Evolutionary conservation across 2,888 invertebrate species (phyloP).

Genomic region (Drosophila neotestacea): DNA sequence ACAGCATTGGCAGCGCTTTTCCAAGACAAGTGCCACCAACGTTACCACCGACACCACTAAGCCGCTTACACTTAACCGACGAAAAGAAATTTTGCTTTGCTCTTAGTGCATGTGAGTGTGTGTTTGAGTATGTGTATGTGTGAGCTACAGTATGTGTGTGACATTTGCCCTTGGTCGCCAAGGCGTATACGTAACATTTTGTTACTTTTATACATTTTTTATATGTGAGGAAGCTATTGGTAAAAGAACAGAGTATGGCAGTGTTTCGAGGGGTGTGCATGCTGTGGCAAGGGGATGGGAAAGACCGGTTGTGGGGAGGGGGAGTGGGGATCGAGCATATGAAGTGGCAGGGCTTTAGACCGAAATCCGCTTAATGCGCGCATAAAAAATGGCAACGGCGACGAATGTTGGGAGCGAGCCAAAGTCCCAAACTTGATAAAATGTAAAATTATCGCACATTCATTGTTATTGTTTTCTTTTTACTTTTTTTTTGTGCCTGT

Average conservation of each 20-base stretch:
- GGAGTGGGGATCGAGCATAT: conserved; percentile 35
- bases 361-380: conserved; percentile 78
- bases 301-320: background rate
- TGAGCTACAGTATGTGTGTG: conserved; percentile 40
- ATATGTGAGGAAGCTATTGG: conserved; percentile 22
- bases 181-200: conserved; percentile 70
- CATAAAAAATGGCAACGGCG: conserved; percentile 77
- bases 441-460: conserved; percentile 81
- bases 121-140: conserved; percentile 4
- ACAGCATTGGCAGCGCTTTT: conserved; percentile 36
- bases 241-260: background rate
- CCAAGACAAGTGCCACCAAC: conserved; percentile 45
- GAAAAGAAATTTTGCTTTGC: conserved; percentile 46
- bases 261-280: background rate
- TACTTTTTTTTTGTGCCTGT: conserved; percentile 53
- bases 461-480: conserved; percentile 76
- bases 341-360: conserved; percentile 77
- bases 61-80: conserved; percentile 67
- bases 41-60: conserved; percentile 68
- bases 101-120: conserved; percentile 3
- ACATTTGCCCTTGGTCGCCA: conserved; percentile 70
- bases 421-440: conserved; percentile 74
- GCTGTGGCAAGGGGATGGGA: background rate
- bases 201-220: conserved; percentile 55
- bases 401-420: conserved; percentile 52